Percentiles rank a stretch among this genome's conserved stretches.
Evolutionary conservation across 1,140 invertebrate genomes (phyloP).

Genomic region (Delia radicum): DNA sequence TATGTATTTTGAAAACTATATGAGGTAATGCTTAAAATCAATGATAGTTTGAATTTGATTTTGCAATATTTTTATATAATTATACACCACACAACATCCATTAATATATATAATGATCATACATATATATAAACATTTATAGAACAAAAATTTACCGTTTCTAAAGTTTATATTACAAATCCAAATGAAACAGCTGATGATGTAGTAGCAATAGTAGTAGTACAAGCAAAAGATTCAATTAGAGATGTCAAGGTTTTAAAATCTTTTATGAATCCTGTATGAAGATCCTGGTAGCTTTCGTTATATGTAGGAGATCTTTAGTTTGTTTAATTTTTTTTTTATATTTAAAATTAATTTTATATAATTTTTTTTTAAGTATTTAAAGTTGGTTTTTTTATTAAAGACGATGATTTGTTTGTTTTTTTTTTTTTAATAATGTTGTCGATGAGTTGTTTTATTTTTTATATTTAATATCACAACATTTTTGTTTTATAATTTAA

Average conservation of each 20-base stretch:
- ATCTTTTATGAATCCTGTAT: too few species aligned
- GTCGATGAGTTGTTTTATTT: neutral
- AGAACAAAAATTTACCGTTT: neutral
- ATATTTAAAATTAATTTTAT: neutral
- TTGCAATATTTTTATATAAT: too few species aligned
- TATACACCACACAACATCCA: neutral
- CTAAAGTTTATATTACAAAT: too few species aligned
- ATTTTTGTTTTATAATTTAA: neutral
- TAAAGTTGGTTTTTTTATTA: too few species aligned
- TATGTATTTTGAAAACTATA: too few species aligned
- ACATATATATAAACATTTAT: neutral
- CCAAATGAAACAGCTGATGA: too few species aligned
- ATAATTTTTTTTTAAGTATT: neutral
- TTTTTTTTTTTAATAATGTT: neutral
- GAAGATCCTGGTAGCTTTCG: neutral
- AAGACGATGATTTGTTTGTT: slow-evolving; percentile 2
- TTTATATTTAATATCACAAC: slow-evolving; percentile 11
- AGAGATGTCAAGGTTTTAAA: too few species aligned
- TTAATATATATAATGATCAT: too few species aligned
- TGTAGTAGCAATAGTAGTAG: too few species aligned
- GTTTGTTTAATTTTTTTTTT: neutral
- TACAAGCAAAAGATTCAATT: too few species aligned
- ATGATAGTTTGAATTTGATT: too few species aligned
- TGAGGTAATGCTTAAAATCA: neutral
- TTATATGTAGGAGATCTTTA: neutral